These are phyloP conservation scores for Tympanoctomys barrerae DNA, from an alignment of 2,797 vertebrate species.

Conservation along the genomic window DNA sequence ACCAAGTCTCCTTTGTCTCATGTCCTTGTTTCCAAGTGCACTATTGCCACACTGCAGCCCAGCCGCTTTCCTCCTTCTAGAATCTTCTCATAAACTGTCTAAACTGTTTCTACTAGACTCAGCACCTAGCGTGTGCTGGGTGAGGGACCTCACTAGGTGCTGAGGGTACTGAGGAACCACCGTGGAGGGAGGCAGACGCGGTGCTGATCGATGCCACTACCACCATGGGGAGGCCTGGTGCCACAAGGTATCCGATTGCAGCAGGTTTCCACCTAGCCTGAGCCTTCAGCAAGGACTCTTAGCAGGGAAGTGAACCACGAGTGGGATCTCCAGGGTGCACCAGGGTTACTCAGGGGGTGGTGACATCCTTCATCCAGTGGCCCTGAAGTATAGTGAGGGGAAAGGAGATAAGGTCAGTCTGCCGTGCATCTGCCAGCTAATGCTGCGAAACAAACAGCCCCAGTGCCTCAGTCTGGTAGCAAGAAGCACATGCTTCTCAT, in stretches of 20 bases:
- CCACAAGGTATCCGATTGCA: accelerated
- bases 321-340: background rate
- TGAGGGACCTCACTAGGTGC: background rate
- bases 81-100: background rate
- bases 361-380: background rate
- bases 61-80: background rate
- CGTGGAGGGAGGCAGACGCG: background rate
- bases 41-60: background rate
- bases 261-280: background rate
- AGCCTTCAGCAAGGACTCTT: background rate
- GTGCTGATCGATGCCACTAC: background rate
- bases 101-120: background rate
- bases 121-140: background rate
- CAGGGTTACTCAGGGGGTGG: background rate
- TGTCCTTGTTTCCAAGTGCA: background rate
- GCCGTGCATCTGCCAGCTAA: background rate
- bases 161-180: no score
- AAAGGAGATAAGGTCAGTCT: background rate
- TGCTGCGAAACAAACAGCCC: background rate
- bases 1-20: background rate
- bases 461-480: background rate
- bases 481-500: background rate
- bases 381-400: background rate
- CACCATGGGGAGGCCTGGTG: no score
- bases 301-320: background rate